Evolutionary conservation across 2,797 vertebrate genomes (phyloP).

Genomic region (Echiichthys vipera): DNA sequence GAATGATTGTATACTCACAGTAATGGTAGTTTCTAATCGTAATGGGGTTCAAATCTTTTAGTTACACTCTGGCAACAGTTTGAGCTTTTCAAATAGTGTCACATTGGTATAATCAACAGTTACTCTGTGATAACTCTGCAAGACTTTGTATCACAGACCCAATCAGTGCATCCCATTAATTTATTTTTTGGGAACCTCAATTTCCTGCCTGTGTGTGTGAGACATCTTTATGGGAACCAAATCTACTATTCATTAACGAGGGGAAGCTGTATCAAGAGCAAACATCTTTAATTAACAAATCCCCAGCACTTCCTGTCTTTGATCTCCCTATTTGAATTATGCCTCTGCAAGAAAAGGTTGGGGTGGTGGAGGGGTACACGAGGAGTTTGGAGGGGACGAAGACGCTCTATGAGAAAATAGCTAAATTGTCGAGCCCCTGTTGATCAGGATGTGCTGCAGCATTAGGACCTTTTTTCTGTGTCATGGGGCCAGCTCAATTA

Average conservation of each 20-base stretch:
- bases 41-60: slow-evolving; percentile 27
- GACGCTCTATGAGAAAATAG: slow-evolving; percentile 60
- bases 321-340: slow-evolving; percentile 78
- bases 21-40: slow-evolving; percentile 17
- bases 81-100: slow-evolving; percentile 42
- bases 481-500: slow-evolving; percentile 80
- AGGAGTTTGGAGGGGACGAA: slow-evolving; percentile 40
- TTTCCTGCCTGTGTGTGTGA: slow-evolving; percentile 68
- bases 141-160: slow-evolving; percentile 62
- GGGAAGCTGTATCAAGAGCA: slow-evolving; percentile 80
- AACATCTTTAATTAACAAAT: slow-evolving; percentile 89
- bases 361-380: slow-evolving; percentile 15
- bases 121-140: slow-evolving; percentile 54
- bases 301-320: slow-evolving; percentile 79
- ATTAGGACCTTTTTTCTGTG: slow-evolving; percentile 54
- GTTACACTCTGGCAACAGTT: slow-evolving; percentile 9
- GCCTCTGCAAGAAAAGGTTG: slow-evolving; percentile 61
- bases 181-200: slow-evolving; percentile 65
- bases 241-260: slow-evolving; percentile 78
- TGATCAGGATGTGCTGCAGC: slow-evolving; percentile 55
- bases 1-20: slow-evolving; percentile 1
- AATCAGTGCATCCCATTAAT: slow-evolving; percentile 78
- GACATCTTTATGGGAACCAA: slow-evolving; percentile 83
- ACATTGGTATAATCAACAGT: slow-evolving; percentile 59
- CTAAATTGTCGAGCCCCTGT: slow-evolving; percentile 45